Conservation (phyloP, 2,797 vertebrate species). For the Otolemur crassicaudatus region DNA sequence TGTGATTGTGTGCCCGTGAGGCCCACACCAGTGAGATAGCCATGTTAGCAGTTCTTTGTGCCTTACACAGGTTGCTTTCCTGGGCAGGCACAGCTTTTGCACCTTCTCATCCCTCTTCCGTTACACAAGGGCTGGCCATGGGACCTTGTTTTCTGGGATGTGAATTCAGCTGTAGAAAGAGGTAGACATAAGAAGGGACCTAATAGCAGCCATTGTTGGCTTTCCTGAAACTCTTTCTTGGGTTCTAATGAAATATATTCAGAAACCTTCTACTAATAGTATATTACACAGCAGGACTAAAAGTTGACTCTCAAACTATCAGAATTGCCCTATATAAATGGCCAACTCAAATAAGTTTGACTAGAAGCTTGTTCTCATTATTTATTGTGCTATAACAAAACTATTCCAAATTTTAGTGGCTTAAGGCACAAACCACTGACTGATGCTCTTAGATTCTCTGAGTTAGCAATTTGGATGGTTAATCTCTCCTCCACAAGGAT, state of each 20-base stretch:
- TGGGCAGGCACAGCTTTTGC: background rate
- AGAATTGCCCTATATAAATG: background rate
- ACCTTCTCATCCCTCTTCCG: background rate
- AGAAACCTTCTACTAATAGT: background rate
- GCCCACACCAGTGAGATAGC: background rate
- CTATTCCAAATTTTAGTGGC: background rate
- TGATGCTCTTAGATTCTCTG: background rate
- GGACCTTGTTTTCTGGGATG: background rate
- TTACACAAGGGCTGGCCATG: background rate
- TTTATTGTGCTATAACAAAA: background rate
- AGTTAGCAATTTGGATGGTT: background rate
- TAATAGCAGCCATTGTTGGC: background rate
- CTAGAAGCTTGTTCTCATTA: background rate
- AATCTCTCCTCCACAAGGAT: background rate
- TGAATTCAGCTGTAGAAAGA: background rate
- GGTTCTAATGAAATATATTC: background rate
- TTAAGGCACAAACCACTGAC: background rate
- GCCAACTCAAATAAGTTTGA: background rate
- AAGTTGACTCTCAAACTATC: background rate
- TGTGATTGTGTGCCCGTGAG: background rate
- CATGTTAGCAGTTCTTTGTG: background rate
- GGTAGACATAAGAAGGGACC: background rate
- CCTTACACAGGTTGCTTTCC: background rate
- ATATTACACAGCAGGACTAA: background rate
- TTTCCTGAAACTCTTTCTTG: background rate